Conservation (phyloP, 2,888 invertebrate species). For the Caenorhabditis parvicauda region DNA sequence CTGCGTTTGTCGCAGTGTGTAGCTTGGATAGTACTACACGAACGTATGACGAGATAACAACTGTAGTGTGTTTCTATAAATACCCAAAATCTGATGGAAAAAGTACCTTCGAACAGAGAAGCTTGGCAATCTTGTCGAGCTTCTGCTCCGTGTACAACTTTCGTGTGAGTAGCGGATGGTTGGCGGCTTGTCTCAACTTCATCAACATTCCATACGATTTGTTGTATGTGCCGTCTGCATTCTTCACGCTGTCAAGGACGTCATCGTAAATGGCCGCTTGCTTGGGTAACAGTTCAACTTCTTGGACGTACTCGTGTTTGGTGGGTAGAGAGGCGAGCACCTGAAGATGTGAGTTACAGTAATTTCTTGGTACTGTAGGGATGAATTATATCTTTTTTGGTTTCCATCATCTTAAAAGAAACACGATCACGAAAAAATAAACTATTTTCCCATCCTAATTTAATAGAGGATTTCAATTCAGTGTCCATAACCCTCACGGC, state of each 20-base stretch:
- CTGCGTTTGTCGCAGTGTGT: background rate
- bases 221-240: conserved; percentile 8
- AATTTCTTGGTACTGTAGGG: conserved; percentile 7
- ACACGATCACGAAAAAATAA: background rate
- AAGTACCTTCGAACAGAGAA: conserved; percentile 31
- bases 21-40: too few relatives aligned
- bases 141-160: conserved; percentile 71
- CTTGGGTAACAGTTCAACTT: conserved; percentile 72
- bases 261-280: conserved; percentile 75
- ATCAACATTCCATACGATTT: conserved; percentile 72
- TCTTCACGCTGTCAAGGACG: conserved; percentile 20
- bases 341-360: conserved; percentile 13
- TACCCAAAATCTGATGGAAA: too few relatives aligned
- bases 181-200: conserved; percentile 84
- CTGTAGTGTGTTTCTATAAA: too few relatives aligned
- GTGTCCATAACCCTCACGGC: too few relatives aligned
- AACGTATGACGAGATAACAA: too few relatives aligned
- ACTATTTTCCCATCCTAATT: background rate
- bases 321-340: conserved; percentile 74
- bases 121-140: conserved; percentile 72
- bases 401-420: too few relatives aligned
- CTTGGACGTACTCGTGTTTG: conserved; percentile 76
- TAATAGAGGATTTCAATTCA: too few relatives aligned
- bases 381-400: too few relatives aligned
- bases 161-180: conserved; percentile 84